Base-by-base conservation (phyloP, 2,888 invertebrate genomes). In the Amphipyra berbera region DNA sequence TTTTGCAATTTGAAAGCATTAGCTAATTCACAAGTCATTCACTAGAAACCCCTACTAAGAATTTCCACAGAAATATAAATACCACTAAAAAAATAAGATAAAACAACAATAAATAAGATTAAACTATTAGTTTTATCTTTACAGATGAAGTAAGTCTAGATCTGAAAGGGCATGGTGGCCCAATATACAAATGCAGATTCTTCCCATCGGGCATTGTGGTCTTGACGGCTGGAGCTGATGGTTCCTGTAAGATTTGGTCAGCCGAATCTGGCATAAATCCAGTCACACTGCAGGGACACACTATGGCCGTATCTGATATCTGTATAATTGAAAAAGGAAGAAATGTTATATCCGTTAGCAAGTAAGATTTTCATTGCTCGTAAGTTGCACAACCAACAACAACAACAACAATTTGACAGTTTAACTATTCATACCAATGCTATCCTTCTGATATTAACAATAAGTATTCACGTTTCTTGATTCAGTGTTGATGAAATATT, bases 171-270 rank as follows among this genome's bases (percentile, higher is more conserved):
- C 97, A 97, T 88, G 91, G 95, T 30, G 96, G 96, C 49, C 96
- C 97, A 68, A 95, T 96, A 6, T 96, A 97, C 87, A 95, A 95
- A 64, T 96, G 96, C 82, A 90, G 93, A 58, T 97, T 96, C 83
- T 97, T 97, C 78, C 97, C 97, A 33, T 97, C 97, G 13, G 97
- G 97, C 1, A 84, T 96, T 57, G 97, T 97, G 1, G 89, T 96
- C 0, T 84, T 97, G 53, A 96, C 96, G 45, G 96, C 96, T 27
- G 97, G 97, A 9, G 96, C 96, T 38, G 97, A 97, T 89, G 96
- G 96, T 79, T 95, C 95, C 42, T 89, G 96, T 42, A 96, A 96
- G 84, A 95, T 97, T 61, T 97, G 97, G 97, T 96, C 96, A 53
- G 96, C 96, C 0, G 96, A 96, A 77, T 95, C 95, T 33, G 97